These are phyloP conservation scores for pig (Sus scrofa) DNA, from an alignment of 2,113 vertebrate genomes.

Conservation along the genomic window DNA sequence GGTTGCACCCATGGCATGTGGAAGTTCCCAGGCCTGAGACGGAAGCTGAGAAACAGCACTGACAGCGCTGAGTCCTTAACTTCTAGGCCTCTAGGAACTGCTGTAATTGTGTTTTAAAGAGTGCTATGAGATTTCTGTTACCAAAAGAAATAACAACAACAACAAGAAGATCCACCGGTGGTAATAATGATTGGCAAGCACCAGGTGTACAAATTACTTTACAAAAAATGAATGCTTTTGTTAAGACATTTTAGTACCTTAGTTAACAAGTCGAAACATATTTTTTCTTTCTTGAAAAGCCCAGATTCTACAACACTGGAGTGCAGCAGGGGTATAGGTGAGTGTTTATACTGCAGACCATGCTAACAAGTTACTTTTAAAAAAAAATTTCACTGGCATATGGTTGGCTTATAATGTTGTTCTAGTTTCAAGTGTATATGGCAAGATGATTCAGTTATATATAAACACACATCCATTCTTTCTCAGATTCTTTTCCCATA, in stretches of 20 bases:
- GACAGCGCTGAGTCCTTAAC: no score
- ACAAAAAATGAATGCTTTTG: not conserved
- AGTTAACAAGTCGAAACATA: not conserved
- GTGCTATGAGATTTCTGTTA: not conserved
- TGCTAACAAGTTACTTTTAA: not conserved
- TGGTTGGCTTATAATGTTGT: no score
- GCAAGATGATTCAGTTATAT: no score
- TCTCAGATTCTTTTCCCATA: no score
- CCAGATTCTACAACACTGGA: not conserved
- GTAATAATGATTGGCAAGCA: not conserved
- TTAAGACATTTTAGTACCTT: not conserved
- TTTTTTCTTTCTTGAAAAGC: not conserved
- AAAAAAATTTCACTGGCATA: no score
- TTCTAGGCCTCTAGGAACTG: no score
- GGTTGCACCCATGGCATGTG: no score
- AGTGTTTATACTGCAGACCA: not conserved
- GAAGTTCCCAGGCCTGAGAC: no score
- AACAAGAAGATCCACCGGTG: not conserved
- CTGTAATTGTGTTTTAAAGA: not conserved
- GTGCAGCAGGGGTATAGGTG: rapidly evolving
- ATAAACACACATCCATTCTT: no score
- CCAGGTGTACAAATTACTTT: not conserved
- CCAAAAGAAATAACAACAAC: not conserved
- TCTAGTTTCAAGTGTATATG: no score
- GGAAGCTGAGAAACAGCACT: no score